Evolutionary conservation across 2,888 invertebrate species (phyloP).

Genomic region (Acleris sparsana): DNA sequence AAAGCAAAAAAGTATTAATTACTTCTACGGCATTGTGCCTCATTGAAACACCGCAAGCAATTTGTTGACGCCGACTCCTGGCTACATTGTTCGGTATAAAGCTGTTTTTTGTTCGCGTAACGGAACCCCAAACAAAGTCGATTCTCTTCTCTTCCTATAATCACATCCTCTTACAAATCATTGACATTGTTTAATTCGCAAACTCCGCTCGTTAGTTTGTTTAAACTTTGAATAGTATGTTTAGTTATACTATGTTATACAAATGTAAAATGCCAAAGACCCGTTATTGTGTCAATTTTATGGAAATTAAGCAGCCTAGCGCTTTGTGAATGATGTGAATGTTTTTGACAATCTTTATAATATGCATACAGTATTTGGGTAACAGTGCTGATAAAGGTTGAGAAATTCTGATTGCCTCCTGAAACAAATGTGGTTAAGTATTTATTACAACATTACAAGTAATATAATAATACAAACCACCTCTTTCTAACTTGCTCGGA

Average conservation of each 20-base stretch:
- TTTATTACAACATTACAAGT: too few species aligned
- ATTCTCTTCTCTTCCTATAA: constrained; percentile 23
- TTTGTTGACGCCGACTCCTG: constrained; percentile 54
- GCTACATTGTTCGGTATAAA: constrained; percentile 45
- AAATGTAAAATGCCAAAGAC: neutral
- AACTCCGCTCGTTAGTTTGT: constrained; percentile 4
- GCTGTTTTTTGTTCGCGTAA: constrained; percentile 53
- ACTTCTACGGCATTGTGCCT: constrained; percentile 38
- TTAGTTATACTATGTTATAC: neutral
- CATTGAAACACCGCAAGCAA: constrained; percentile 58
- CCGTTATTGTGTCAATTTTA: too few species aligned
- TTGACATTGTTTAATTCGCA: constrained; percentile 16
- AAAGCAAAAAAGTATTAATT: constrained; percentile 24
- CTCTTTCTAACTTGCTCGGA: too few species aligned
- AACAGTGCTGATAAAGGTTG: too few species aligned
- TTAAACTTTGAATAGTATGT: neutral
- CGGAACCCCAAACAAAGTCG: constrained; percentile 42
- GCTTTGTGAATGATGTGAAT: too few species aligned
- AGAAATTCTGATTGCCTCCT: too few species aligned
- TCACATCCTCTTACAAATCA: constrained; percentile 29
- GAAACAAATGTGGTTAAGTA: too few species aligned
- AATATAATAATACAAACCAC: too few species aligned
- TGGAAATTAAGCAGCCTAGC: too few species aligned
- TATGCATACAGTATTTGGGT: too few species aligned
- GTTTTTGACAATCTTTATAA: too few species aligned